Conservation (phyloP, 30 jellyfish, hydroid and myxozoan species). For the Aurelia aurita complex sp. Pacific region DNA sequence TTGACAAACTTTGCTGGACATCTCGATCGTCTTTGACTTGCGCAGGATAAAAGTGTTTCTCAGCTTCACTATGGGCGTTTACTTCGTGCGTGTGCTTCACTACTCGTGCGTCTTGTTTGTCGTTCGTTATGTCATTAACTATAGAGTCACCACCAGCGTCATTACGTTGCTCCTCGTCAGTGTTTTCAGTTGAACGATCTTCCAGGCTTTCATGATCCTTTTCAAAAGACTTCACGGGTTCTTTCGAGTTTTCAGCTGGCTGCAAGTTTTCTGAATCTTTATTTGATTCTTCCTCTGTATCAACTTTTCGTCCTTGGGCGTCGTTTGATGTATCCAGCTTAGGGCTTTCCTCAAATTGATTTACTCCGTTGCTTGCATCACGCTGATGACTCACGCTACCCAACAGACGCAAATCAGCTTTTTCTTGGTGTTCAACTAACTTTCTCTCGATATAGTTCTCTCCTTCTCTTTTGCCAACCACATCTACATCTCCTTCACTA, state of each 20-base stretch:
- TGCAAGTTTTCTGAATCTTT: neutral
- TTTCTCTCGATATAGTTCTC: neutral
- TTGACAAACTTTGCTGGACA: constrained; percentile 22
- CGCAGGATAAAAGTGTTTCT: constrained; percentile 30
- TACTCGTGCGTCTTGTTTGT: neutral
- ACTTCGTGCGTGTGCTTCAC: neutral
- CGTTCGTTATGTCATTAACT: too few relatives aligned
- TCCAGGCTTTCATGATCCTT: neutral
- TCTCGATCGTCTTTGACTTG: constrained; percentile 43
- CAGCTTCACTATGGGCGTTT: neutral
- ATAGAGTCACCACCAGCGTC: neutral
- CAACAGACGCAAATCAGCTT: neutral
- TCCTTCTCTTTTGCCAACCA: neutral
- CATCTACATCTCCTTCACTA: neutral
- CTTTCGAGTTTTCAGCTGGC: neutral
- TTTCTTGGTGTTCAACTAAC: neutral
- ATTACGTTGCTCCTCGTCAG: neutral
- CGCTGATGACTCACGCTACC: neutral
- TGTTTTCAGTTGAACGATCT: neutral
- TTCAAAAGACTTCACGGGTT: neutral
- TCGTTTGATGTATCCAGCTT: neutral
- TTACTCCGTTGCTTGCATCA: too few relatives aligned
- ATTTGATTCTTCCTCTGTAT: neutral
- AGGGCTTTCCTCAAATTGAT: too few relatives aligned
- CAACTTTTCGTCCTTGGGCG: neutral